Conservation (phyloP, 2,888 invertebrate genomes). For the Hyposoter dolosus region DNA sequence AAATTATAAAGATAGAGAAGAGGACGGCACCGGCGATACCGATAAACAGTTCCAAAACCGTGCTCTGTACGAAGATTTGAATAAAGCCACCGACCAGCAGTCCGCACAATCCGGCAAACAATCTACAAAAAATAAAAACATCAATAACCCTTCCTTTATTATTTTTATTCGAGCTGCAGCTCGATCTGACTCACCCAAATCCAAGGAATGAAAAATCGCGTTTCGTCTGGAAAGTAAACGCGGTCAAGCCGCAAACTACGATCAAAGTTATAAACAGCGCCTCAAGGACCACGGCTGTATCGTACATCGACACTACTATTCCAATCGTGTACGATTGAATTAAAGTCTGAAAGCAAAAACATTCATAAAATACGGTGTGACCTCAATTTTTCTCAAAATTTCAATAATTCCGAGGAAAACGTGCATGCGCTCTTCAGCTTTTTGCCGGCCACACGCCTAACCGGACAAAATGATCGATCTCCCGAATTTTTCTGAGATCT, state of each 20-base stretch:
- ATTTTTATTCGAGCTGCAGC: neutral
- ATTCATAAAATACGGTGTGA: neutral
- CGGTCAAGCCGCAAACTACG: slow-evolving; percentile 90
- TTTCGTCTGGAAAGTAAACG: slow-evolving; percentile 95
- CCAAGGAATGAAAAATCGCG: slow-evolving; percentile 92
- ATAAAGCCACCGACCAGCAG: slow-evolving; percentile 90
- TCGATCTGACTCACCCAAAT: slow-evolving; percentile 88
- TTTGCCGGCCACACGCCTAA: too few species aligned
- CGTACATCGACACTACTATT: slow-evolving; percentile 92
- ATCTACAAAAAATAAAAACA: slow-evolving; percentile 84
- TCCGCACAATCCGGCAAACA: slow-evolving; percentile 89
- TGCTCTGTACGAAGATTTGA: slow-evolving; percentile 91
- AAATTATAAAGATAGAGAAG: slow-evolving; percentile 93
- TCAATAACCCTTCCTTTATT: neutral
- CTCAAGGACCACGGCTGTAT: slow-evolving; percentile 91
- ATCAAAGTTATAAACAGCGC: slow-evolving; percentile 91
- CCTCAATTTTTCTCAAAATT: too few species aligned
- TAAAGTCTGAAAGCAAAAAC: slow-evolving; percentile 88
- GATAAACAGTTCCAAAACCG: slow-evolving; percentile 89
- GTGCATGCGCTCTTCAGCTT: too few species aligned
- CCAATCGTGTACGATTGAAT: slow-evolving; percentile 93
- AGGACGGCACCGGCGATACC: slow-evolving; percentile 91
- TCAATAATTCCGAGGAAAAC: too few species aligned
- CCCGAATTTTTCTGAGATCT: too few species aligned
- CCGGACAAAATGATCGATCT: too few species aligned